Conservation (phyloP, 2,888 invertebrate species). For the Galerucella nymphaeae region DNA sequence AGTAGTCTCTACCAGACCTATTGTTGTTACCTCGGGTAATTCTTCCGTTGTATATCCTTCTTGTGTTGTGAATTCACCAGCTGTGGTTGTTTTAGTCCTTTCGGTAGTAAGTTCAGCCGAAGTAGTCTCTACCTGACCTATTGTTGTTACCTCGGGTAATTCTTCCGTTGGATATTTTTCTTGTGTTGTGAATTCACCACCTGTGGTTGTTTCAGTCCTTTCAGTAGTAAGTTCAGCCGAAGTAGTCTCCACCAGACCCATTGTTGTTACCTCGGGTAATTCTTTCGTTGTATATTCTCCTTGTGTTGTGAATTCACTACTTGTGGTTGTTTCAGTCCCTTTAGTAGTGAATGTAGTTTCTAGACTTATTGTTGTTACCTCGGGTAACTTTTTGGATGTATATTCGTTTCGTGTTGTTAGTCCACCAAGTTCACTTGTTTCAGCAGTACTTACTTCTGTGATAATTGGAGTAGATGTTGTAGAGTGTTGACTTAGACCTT, state of each 20-base stretch:
- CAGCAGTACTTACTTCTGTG: background rate
- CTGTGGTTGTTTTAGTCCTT: background rate
- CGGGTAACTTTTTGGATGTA: slow-evolving; percentile 33
- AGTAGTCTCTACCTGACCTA: background rate
- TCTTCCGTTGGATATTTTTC: background rate
- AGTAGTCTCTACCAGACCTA: too few relatives aligned
- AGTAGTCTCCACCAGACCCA: background rate
- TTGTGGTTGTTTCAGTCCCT: too few relatives aligned
- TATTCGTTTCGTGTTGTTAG: background rate
- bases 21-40: background rate
- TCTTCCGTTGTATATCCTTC: background rate
- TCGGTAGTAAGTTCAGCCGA: background rate
- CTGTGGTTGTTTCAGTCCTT: background rate
- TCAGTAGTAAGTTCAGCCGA: background rate
- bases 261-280: background rate
- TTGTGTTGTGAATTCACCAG: background rate
- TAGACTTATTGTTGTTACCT: slow-evolving; percentile 2
- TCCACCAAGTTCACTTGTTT: background rate
- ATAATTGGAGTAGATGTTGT: background rate
- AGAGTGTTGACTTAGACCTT: background rate
- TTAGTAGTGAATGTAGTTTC: background rate
- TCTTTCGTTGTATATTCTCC: background rate
- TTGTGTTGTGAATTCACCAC: background rate
- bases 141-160: background rate
- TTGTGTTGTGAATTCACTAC: background rate